Evolutionary conservation across 2,797 vertebrate species (phyloP).

Genomic region (Buphagus erythrorhynchus): DNA sequence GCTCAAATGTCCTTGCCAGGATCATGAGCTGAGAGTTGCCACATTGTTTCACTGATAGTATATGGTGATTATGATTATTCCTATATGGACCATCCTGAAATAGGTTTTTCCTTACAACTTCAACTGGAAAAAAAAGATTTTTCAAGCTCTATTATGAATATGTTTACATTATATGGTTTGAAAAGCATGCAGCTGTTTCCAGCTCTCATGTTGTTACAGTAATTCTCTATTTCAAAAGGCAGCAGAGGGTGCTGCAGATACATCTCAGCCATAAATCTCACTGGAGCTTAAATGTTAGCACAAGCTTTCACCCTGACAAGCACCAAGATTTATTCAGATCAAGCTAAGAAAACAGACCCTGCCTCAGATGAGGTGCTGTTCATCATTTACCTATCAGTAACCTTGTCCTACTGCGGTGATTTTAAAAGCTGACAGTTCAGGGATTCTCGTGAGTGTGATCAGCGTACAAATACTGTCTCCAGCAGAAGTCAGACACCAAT

Average conservation of each 20-base stretch:
- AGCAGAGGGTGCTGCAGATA: slow-evolving; percentile 63
- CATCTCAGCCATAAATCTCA: slow-evolving; percentile 22
- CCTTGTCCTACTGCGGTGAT: not conserved
- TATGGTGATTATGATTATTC: not conserved
- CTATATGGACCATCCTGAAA: not conserved
- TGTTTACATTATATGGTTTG: not conserved
- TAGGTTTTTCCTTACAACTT: not conserved
- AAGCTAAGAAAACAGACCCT: not conserved
- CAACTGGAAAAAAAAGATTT: not conserved
- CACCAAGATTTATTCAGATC: not conserved
- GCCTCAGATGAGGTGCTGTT: not conserved
- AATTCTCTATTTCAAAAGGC: slow-evolving; percentile 1
- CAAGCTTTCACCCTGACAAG: not conserved
- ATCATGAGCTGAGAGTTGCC: not conserved
- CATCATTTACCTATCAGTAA: not conserved
- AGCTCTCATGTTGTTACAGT: not conserved
- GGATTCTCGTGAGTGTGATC: not conserved
- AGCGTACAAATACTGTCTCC: not conserved
- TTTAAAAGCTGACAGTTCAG: not conserved
- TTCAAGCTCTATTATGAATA: not conserved
- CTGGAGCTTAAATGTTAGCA: not conserved
- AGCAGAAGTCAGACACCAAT: not conserved
- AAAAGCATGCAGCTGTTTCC: not conserved
- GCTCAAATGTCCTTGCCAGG: not conserved
- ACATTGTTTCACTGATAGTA: not conserved